These are phyloP conservation scores for Tenthredo amoena DNA, from an alignment of 2,888 invertebrate species.

Conservation along the genomic window DNA sequence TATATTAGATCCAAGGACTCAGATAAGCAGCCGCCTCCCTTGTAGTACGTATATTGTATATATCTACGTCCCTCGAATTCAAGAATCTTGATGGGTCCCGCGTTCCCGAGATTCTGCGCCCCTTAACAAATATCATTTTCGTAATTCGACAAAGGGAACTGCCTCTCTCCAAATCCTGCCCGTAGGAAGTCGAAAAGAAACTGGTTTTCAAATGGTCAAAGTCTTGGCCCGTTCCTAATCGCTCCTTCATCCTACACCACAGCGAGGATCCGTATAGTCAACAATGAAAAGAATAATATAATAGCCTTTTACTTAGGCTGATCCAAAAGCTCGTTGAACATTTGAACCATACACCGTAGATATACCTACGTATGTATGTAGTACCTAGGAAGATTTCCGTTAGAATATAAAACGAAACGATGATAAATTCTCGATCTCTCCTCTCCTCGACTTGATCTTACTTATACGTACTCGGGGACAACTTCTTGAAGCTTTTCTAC, in stretches of 20 bases:
- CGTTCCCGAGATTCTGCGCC: constrained; percentile 28
- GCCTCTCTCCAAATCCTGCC: neutral
- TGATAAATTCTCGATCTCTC: constrained; percentile 18
- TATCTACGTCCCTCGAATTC: neutral
- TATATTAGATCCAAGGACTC: constrained; percentile 46
- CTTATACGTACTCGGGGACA: neutral
- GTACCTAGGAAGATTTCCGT: neutral
- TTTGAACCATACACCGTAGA: neutral
- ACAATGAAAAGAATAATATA: constrained; percentile 20
- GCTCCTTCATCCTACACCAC: constrained; percentile 5
- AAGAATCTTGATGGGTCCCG: constrained; percentile 16
- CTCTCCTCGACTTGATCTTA: neutral
- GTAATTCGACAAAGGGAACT: constrained; percentile 29
- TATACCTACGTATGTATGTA: neutral
- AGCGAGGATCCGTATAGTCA: neutral
- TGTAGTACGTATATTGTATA: neutral
- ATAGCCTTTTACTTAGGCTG: neutral
- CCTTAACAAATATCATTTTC: constrained; percentile 40
- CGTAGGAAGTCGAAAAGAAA: constrained; percentile 11
- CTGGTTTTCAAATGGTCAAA: constrained; percentile 32
- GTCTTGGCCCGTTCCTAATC: constrained; percentile 30
- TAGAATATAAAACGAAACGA: constrained; percentile 30
- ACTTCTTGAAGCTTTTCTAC: constrained; percentile 6
- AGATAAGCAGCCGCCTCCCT: constrained; percentile 38
- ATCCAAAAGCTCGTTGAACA: neutral